A percentile compares a stretch with the other conserved stretches of the same genome.
Conservation (phyloP, 2,797 vertebrate genomes). For the Onychomys torridus region DNA sequence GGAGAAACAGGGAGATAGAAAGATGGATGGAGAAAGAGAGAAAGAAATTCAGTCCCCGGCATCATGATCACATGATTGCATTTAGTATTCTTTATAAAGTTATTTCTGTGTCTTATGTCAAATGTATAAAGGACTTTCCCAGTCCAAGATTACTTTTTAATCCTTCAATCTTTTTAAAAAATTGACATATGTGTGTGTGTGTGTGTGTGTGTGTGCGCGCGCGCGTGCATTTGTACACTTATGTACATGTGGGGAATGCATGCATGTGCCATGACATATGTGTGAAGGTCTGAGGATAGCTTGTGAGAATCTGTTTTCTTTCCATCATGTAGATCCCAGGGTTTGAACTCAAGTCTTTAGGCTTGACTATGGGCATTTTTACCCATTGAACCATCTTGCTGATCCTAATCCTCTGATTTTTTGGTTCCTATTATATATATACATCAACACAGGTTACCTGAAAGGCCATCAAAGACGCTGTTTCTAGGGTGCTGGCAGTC, state of each 20-base stretch:
- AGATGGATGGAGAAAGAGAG: background rate
- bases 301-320: background rate
- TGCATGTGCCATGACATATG: background rate
- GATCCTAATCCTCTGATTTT: background rate
- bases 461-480: background rate
- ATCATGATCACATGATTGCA: background rate
- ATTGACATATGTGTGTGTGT: background rate
- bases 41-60: background rate
- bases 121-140: background rate
- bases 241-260: no score
- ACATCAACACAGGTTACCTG: background rate
- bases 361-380: background rate
- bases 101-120: conserved; percentile 4
- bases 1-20: background rate
- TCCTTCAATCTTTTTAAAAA: background rate
- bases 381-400: background rate
- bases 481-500: background rate
- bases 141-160: conserved; percentile 10
- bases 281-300: background rate
- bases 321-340: background rate
- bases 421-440: background rate
- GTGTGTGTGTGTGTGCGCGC: background rate
- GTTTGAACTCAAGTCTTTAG: background rate
- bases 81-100: conserved; percentile 18
- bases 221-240: background rate